Evolutionary conservation across 2,797 vertebrate species (phyloP), one percentile per base, ranked within the genome.

Genomic region (Sarcophilus harrisii): DNA sequence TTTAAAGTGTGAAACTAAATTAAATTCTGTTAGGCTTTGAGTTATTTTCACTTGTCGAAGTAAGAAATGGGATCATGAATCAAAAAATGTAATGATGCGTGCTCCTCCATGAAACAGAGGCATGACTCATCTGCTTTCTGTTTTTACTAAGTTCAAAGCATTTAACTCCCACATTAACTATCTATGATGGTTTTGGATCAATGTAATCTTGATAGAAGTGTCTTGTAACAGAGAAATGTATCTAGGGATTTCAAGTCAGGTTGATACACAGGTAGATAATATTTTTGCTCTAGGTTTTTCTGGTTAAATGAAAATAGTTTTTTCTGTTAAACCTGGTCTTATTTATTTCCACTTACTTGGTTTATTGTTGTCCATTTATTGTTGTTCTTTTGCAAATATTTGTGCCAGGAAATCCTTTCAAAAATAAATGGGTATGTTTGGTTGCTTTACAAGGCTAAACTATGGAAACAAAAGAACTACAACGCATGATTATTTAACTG

Each of bases 31-130:
- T 92, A 54, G 45, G 3, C 5, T 87, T 58, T 38, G n/a, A n/a
- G 87, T 55, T 92, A 90, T 81, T 91, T 81, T 91, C 60, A 29
- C 49, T 90, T 89, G 30, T 55, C 0, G 87, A 90, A 81, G 66
- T 96, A 54, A 92, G 32, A 91, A 96, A 92, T 59, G 81, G 45
- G 11, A 92, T 89, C 28, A 59, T 89, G 55, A 81, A 54, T 94
- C 59, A 92, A 6, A 38, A 73, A 89, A 5, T 93, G 45, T 55
- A 95, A 90, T 24, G 58, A 66, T 1, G 91, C 21, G 0, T 38
- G 30, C n/a, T 95, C 92, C 81, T 93, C 73, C 54, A 66, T 38
- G 45, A 66, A 32, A 18, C 18, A 89, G 2, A 73, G 1, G 55
- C 87, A n/a, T 94, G 57, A 92, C 45, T 95, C 73, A 91, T 16